Evolutionary conservation across 2,888 invertebrate species (phyloP).

Genomic region (Sycophila texana): DNA sequence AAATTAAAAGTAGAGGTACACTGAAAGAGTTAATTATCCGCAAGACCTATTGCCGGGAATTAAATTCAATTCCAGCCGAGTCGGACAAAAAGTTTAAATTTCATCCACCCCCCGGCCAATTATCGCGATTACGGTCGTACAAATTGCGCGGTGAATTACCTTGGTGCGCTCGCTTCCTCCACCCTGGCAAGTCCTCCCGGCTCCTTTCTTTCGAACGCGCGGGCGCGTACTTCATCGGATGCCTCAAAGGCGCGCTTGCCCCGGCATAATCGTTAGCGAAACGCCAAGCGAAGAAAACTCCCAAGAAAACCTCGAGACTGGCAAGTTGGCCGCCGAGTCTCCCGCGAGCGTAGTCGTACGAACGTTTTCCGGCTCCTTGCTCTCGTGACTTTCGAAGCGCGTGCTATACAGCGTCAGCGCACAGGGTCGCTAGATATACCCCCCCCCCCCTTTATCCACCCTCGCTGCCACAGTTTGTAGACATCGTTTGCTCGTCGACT

Average conservation of each 20-base stretch:
- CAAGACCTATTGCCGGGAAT: not conserved
- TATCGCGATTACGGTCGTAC: conserved; percentile 9
- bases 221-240: conserved; percentile 1
- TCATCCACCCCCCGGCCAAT: conserved; percentile 11
- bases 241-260: not conserved
- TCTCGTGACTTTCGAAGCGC: too few species aligned
- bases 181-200: too few species aligned
- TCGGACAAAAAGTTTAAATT: conserved; percentile 24
- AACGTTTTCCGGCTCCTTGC: too few species aligned
- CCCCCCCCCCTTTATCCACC: too few species aligned
- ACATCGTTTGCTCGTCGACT: not conserved
- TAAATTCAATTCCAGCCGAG: conserved; percentile 4
- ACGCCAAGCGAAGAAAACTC: not conserved
- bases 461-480: not conserved
- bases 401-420: too few species aligned
- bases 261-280: not conserved
- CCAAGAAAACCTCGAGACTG: not conserved
- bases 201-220: not conserved
- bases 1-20: not conserved
- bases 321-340: too few species aligned
- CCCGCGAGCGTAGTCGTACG: too few species aligned
- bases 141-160: conserved; percentile 17
- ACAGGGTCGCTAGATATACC: too few species aligned
- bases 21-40: conserved; percentile 24
- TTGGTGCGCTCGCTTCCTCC: not conserved